Evolutionary conservation across 2,888 invertebrate genomes (phyloP).

Genomic region (Cactoblastis cactorum): DNA sequence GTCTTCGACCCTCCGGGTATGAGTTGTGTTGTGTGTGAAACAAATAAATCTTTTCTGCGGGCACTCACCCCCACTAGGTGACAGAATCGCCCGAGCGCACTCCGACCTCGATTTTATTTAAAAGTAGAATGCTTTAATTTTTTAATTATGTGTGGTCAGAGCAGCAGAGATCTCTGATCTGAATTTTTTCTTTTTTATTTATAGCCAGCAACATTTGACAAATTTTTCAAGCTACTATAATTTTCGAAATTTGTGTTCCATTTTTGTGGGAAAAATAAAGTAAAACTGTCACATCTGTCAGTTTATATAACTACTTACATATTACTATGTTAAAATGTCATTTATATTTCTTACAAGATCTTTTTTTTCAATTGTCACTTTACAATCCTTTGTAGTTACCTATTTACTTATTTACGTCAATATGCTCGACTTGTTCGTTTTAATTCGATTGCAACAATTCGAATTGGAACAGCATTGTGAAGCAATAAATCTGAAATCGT

Average conservation of each 20-base stretch:
- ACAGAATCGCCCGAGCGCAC: conserved; percentile 21
- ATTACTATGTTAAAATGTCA: too few species aligned
- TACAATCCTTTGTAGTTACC: too few species aligned
- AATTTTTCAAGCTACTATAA: too few species aligned
- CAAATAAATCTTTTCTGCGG: conserved; percentile 20
- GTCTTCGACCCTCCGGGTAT: conserved; percentile 7
- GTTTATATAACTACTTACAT: too few species aligned
- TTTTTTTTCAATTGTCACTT: too few species aligned
- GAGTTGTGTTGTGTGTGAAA: conserved; percentile 20
- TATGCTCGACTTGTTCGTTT: not conserved
- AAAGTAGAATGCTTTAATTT: conserved; percentile 17
- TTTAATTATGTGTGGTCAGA: not conserved
- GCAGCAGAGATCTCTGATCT: not conserved
- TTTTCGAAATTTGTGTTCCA: too few species aligned
- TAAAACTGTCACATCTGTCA: too few species aligned
- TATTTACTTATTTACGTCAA: not conserved
- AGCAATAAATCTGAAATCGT: conserved; percentile 9
- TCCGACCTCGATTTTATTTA: conserved; percentile 16
- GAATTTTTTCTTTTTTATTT: not conserved
- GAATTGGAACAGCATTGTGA: conserved; percentile 2
- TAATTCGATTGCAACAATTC: conserved; percentile 8
- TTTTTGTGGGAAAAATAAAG: too few species aligned
- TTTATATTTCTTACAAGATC: too few species aligned
- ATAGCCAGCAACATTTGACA: not conserved
- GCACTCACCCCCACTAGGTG: conserved; percentile 21